Percentiles rank a stretch among this genome's conserved stretches.
Conservation (phyloP, 64 coral and sea anemone species). For the Catalaphyllia jardinei region DNA sequence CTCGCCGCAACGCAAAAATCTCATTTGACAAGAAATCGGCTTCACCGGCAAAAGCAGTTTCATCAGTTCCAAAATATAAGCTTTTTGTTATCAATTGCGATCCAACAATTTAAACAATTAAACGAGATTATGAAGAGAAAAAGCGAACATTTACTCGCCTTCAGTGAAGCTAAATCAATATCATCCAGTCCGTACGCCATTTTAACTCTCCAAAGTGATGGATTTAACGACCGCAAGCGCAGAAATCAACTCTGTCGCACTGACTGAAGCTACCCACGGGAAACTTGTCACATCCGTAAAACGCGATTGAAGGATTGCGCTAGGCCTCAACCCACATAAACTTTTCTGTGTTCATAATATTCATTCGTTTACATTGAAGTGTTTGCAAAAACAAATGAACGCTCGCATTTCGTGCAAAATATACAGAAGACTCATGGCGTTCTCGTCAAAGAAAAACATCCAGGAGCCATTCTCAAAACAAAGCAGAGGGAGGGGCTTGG, state of each 20-base stretch:
- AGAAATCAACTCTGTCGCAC: not conserved
- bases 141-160: constrained; percentile 56
- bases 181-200: constrained; percentile 99
- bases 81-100: not conserved
- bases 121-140: not conserved
- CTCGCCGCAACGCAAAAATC: not conserved
- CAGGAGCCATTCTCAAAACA: constrained; percentile 20
- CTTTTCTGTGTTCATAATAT: constrained; percentile 8
- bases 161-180: constrained; percentile 91
- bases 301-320: not conserved
- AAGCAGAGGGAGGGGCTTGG: constrained; percentile 58
- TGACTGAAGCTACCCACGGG: not conserved
- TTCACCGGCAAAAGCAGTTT: not conserved
- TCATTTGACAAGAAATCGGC: not conserved
- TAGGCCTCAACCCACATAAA: not conserved
- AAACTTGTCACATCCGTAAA: constrained; percentile 24
- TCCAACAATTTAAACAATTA: not conserved
- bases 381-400: constrained; percentile 33
- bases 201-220: not conserved
- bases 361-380: not conserved
- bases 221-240: constrained; percentile 1
- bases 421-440: not conserved
- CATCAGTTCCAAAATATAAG: not conserved
- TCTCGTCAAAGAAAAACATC: not conserved
- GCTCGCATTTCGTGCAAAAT: not conserved